phyloP scores from a whole-genome alignment of 2,113 vertebrate genomes.

The Saccopteryx bilineata region DNA sequence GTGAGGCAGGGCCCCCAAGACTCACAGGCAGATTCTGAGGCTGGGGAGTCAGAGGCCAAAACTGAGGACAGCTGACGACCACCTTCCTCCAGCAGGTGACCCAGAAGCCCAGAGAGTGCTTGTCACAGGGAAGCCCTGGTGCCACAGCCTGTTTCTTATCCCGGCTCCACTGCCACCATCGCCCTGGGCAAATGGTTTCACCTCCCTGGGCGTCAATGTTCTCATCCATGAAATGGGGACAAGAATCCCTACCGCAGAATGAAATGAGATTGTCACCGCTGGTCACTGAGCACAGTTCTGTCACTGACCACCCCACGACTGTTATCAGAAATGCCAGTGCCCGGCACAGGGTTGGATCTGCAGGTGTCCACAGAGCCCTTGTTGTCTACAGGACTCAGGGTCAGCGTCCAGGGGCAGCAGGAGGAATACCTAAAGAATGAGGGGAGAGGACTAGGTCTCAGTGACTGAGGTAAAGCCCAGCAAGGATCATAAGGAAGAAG shows the following conservation, averaged over 20 bases:
- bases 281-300: not conserved
- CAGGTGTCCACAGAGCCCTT: not conserved
- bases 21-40: not conserved
- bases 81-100: too few relatives aligned
- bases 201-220: not conserved
- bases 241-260: not conserved
- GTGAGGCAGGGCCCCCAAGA: not conserved
- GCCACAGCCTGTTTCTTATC: not conserved
- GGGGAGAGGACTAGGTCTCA: fast-evolving
- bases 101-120: too few relatives aligned
- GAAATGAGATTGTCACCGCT: not conserved
- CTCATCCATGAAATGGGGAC: not conserved
- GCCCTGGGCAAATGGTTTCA: not conserved
- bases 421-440: not conserved
- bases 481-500: not conserved
- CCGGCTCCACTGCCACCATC: not conserved
- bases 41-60: not conserved
- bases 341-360: not conserved
- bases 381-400: not conserved
- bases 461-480: not conserved
- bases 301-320: fast-evolving
- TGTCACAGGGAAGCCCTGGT: not conserved
- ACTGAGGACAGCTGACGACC: not conserved
- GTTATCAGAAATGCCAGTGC: fast-evolving
- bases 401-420: fast-evolving